Conservation (phyloP, 2,888 invertebrate species). For the Rhopalosiphum nymphaeae region DNA sequence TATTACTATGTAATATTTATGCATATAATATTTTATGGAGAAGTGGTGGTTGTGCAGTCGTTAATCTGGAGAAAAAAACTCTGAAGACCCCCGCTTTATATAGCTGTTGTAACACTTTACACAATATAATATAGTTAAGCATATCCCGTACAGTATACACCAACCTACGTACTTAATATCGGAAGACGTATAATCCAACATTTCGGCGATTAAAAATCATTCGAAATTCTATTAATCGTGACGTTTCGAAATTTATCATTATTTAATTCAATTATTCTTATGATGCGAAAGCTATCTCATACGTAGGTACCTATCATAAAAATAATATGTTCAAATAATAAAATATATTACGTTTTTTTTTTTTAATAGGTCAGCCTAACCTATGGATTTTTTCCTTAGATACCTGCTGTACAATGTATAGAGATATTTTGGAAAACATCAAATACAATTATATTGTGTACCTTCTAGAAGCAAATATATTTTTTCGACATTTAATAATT, state of each 20-base stretch:
- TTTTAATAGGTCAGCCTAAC: neutral
- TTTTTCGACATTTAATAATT: neutral
- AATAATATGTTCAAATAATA: neutral
- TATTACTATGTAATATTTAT: neutral
- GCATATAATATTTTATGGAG: neutral
- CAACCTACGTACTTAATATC: neutral
- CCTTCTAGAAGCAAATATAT: neutral
- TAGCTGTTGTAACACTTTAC: neutral
- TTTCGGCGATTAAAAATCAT: constrained; percentile 10
- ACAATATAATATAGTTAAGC: neutral
- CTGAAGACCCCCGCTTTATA: neutral
- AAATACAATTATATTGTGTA: neutral
- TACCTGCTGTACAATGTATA: neutral
- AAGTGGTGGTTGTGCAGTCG: neutral
- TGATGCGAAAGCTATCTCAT: neutral
- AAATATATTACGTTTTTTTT: neutral
- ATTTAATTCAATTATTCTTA: neutral
- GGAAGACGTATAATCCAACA: neutral
- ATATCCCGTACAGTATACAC: neutral
- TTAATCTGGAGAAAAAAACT: neutral
- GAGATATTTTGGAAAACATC: neutral
- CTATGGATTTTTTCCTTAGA: neutral
- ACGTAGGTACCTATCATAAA: neutral
- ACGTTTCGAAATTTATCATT: constrained; percentile 2
- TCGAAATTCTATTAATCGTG: neutral